Conservation (phyloP, 2,888 invertebrate species). For the Dusona sp. region DNA sequence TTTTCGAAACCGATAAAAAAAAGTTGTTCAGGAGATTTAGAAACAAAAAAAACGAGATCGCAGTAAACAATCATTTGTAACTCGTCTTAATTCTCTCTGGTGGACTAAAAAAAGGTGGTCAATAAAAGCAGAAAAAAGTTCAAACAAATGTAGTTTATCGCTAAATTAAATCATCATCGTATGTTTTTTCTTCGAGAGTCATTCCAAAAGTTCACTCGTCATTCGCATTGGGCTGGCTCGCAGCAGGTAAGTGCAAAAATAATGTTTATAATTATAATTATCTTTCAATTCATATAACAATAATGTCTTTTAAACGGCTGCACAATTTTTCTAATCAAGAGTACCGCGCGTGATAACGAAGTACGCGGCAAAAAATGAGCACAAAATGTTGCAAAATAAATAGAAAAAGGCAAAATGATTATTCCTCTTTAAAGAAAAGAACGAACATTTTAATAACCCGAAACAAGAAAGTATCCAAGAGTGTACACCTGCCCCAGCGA, state of each 20-base stretch:
- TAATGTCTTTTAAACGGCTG: background rate
- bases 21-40: background rate
- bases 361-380: background rate
- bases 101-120: background rate
- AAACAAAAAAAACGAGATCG: background rate
- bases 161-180: background rate
- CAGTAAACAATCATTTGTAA: background rate
- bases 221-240: background rate
- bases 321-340: too few species aligned
- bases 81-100: background rate
- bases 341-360: background rate
- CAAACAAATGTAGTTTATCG: background rate
- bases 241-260: background rate
- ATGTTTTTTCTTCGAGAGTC: background rate
- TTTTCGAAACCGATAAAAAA: conserved; percentile 13
- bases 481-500: conserved; percentile 2
- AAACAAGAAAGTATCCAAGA: background rate
- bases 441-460: background rate
- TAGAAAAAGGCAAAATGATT: conserved; percentile 4
- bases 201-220: background rate
- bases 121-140: background rate
- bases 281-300: background rate
- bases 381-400: background rate
- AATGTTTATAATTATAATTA: background rate
- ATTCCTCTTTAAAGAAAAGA: background rate